Percentiles rank a stretch among this genome's conserved stretches.
phyloP scores from a whole-genome alignment of 2,113 vertebrate species.

The Ginglymostoma cirratum region DNA sequence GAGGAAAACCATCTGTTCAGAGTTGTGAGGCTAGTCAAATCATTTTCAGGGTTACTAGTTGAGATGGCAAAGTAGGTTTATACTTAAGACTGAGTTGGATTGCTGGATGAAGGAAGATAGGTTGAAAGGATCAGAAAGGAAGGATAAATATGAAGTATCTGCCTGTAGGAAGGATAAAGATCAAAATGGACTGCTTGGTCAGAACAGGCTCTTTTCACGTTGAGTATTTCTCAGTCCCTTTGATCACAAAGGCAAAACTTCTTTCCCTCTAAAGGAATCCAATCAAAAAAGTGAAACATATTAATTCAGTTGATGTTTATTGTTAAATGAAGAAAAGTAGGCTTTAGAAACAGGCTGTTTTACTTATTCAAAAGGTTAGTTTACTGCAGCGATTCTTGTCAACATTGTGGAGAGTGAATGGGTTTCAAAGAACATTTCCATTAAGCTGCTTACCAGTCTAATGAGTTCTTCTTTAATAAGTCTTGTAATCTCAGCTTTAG shows the following conservation, averaged over 20 bases:
- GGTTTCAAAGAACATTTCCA: background rate
- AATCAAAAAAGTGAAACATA: background rate
- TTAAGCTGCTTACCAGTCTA: slow-evolving; percentile 74
- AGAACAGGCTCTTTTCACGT: background rate
- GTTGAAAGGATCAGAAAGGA: background rate
- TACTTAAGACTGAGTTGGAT: background rate
- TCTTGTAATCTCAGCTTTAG: slow-evolving; percentile 94
- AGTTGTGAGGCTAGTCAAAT: background rate
- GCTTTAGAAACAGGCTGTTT: background rate
- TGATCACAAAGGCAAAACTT: background rate
- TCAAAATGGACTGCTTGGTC: background rate
- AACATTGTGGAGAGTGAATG: background rate
- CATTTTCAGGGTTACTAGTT: background rate
- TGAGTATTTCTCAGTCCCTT: background rate
- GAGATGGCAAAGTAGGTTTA: background rate
- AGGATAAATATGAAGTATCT: background rate
- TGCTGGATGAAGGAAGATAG: background rate
- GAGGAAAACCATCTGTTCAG: background rate
- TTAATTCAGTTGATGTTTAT: background rate
- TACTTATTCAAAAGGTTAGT: slow-evolving; percentile 1
- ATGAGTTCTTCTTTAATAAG: slow-evolving; percentile 98
- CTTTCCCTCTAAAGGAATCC: background rate
- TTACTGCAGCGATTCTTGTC: background rate
- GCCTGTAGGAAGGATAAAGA: background rate
- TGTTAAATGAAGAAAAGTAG: background rate